Percentiles rank a stretch among this genome's conserved stretches.
Conservation (phyloP, 2,888 invertebrate species). For the Acanthosepion pharaonis region DNA sequence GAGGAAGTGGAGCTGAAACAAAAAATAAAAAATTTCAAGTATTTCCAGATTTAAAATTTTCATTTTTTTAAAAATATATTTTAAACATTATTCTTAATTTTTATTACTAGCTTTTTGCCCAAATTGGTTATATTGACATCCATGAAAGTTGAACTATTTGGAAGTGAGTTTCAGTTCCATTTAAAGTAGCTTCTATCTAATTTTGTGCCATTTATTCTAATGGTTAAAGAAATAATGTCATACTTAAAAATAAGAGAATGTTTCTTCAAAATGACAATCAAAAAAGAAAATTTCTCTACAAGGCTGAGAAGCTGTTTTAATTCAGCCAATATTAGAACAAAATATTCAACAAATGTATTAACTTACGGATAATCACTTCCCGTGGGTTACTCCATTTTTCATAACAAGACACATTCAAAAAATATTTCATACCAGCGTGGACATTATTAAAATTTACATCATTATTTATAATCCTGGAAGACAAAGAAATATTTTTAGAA, state of each 20-base stretch:
- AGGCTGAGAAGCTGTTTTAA: too few relatives aligned
- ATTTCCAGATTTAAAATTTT: background rate
- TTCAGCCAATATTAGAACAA: background rate
- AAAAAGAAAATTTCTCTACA: too few relatives aligned
- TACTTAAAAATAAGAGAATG: too few relatives aligned
- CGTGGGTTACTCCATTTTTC: background rate
- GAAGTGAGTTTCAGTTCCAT: background rate
- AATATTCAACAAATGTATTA: background rate
- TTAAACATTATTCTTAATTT: background rate
- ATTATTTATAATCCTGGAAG: background rate
- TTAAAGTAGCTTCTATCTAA: too few relatives aligned
- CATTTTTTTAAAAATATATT: background rate
- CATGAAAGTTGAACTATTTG: background rate
- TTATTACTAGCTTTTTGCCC: too few relatives aligned
- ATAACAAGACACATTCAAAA: background rate
- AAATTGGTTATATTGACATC: too few relatives aligned
- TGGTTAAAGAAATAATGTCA: too few relatives aligned
- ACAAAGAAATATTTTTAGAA: background rate
- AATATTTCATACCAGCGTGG: background rate
- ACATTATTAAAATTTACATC: background rate
- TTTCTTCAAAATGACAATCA: too few relatives aligned
- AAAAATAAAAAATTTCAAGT: background rate
- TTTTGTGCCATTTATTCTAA: too few relatives aligned
- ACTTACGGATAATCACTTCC: background rate
- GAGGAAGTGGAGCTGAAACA: background rate